Conservation (phyloP, 2,888 invertebrate species). For the Pharmacophagus antenor region DNA sequence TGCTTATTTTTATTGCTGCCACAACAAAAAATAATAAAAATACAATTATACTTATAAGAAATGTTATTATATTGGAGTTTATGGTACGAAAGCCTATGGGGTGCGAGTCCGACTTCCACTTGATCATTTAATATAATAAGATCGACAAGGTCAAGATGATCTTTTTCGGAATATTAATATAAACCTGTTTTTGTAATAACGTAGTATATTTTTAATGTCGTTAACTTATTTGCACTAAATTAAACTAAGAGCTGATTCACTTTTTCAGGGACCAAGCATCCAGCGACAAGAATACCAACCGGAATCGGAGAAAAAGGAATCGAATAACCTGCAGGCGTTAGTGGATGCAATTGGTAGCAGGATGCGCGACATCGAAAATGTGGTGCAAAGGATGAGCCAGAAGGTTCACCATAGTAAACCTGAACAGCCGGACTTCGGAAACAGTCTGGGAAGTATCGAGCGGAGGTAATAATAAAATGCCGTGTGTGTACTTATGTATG, state of each 20-base stretch:
- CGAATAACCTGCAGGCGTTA: constrained; percentile 56
- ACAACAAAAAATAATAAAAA: no score
- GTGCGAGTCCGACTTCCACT: no score
- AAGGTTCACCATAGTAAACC: constrained; percentile 54
- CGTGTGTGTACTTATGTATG: background rate
- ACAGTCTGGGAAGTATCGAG: constrained; percentile 41
- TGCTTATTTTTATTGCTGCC: no score
- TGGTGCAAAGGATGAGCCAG: constrained; percentile 67
- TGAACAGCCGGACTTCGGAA: constrained; percentile 20
- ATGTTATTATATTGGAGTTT: no score
- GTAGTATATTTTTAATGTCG: no score
- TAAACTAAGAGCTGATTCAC: background rate
- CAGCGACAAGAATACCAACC: constrained; percentile 32
- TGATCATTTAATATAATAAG: no score
- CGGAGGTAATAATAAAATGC: constrained; percentile 42
- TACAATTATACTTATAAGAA: no score
- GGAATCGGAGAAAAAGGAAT: constrained; percentile 44
- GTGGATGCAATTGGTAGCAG: constrained; percentile 70
- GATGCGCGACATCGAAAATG: constrained; percentile 67
- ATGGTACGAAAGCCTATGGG: no score
- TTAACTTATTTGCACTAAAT: no score
- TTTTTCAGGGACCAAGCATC: constrained; percentile 1
- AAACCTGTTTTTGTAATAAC: no score
- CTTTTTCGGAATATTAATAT: no score
- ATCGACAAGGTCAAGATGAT: no score